Evolutionary conservation across 2,113 vertebrate species (phyloP).

Genomic region (Ploceus nigricollis): DNA sequence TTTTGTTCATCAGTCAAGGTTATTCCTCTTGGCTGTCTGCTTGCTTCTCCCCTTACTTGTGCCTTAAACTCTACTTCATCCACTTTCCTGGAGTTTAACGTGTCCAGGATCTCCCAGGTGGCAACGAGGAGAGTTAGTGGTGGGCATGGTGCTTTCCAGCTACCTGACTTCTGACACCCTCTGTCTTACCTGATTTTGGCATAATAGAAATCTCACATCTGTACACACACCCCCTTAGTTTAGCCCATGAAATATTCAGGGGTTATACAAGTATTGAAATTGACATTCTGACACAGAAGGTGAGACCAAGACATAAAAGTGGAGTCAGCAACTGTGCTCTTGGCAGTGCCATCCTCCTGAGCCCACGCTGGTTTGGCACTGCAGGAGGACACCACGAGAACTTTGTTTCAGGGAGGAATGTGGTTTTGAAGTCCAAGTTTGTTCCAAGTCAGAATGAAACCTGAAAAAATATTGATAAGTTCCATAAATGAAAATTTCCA

Average conservation of each 20-base stretch:
- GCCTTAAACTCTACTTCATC: neutral
- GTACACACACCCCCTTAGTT: neutral
- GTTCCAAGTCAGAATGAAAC: neutral
- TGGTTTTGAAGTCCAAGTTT: neutral
- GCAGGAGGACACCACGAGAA: neutral
- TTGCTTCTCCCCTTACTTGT: neutral
- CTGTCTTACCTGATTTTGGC: neutral
- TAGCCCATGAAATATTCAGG: neutral
- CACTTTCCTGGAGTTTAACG: neutral
- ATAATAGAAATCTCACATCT: neutral
- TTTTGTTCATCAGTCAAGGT: slow-evolving; percentile 33
- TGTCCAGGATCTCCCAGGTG: neutral
- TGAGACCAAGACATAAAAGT: neutral
- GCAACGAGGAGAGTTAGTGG: neutral
- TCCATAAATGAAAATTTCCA: neutral
- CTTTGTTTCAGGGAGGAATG: neutral
- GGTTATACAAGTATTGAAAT: neutral
- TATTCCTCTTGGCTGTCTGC: slow-evolving; percentile 36
- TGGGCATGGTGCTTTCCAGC: neutral
- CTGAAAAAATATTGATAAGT: neutral
- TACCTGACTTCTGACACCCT: neutral
- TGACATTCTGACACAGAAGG: neutral
- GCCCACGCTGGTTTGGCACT: neutral
- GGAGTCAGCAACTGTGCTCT: neutral
- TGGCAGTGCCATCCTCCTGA: neutral